Base-by-base conservation (phyloP, 1,140 invertebrate genomes). In the Aphelenchoides fujianensis region DNA sequence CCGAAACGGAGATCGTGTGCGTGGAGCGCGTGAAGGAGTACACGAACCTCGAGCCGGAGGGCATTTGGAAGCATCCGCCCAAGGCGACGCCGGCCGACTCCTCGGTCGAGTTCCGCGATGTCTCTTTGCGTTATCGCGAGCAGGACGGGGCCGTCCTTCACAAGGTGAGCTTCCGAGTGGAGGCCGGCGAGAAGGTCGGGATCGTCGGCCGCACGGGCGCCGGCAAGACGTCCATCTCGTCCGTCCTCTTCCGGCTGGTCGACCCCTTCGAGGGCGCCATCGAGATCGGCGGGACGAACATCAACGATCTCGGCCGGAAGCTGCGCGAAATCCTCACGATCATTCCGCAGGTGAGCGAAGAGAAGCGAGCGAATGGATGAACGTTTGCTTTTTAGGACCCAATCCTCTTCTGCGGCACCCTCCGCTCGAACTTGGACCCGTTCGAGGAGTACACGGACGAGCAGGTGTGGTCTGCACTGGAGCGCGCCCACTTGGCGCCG, bases 401-500 rank as follows among this genome's bases (percentile, higher is more conserved):
- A 7, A 85, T 88, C 0, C 74, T 88, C 9, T 88, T 88, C 74
- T 86, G 85, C 23, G 87, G 87, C 3, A 81, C 80, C 2, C 67
- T 88, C 27, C 74, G 87, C 32, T 90, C 90, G 80, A 95, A 95
- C 85, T 86, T 95, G 72, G 93, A 95, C 87, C 92, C 93, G 0
- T 88, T 88, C 74, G 75, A 85, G 7, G 72, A 83, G 9, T 86
- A 87, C 71, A 75, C 67, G 2, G 90, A 91, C 79, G 74, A 74
- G 19, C 86, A 88, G 34, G 82, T 91, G 32, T 90, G 89, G 89
- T 89, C n/a, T 75, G 91, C 91, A 1, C 86, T 94, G 30, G 75
- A 81, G 55, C 16, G 68, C 3, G 78, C 81, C 35, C 76, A 85
- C 54, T 69, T 85, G 0, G 73, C 73, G 70, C 80, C 87, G 30